Evolutionary conservation across 2,797 vertebrate genomes (phyloP), one percentile per base, ranked within the genome.

Genomic region (Anolis apletophallus): DNA sequence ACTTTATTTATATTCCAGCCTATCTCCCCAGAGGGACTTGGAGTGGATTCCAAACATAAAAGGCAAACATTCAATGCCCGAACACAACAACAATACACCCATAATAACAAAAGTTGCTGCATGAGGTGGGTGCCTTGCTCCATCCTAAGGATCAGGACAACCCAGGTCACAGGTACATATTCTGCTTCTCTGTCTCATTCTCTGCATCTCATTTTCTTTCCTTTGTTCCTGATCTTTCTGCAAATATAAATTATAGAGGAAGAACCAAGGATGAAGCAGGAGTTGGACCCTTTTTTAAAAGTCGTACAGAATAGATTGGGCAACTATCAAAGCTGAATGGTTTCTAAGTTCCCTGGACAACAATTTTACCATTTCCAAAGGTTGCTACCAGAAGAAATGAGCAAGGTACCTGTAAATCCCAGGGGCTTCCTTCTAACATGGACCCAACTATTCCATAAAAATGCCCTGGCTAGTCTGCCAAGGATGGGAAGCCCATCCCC

Each of bases 381-480:
- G 21, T 72, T 78, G 17, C 1, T 36, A 32, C 81, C 77, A 67
- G 67, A 50, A 52, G 67, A 32, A 46, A 59, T 26, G n/a, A 19
- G 73, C 67, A 55, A 54, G 32, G 46, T 17, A n/a, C n/a, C n/a
- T n/a, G n/a, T n/a, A 40, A 73, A 69, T 26, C 23, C 13, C 1
- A 36, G 1, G 74, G 68, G 14, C 55, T 54, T 59, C 54, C 52
- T 36, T 88, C 59, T 73, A 0, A 26, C 52, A 1, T 5, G 5
- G 83, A 54, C 5, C 36, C 85, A 82, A 85, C 71, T 69, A 81
- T 67, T 87, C 36, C 46, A 46, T 61, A 29, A 52, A 77, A 89
- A 79, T 86, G 72, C 40, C 64, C 59, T 1, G 2, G 64, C 84
- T 84, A 80, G 17, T 1, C 0, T 0, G 7, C 34, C 0, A 1